A percentile compares a stretch with the other conserved stretches of the same genome.
phyloP scores from a whole-genome alignment of 37 sponge, comb jelly and placozoan genomes.

The Agelas oroides region DNA sequence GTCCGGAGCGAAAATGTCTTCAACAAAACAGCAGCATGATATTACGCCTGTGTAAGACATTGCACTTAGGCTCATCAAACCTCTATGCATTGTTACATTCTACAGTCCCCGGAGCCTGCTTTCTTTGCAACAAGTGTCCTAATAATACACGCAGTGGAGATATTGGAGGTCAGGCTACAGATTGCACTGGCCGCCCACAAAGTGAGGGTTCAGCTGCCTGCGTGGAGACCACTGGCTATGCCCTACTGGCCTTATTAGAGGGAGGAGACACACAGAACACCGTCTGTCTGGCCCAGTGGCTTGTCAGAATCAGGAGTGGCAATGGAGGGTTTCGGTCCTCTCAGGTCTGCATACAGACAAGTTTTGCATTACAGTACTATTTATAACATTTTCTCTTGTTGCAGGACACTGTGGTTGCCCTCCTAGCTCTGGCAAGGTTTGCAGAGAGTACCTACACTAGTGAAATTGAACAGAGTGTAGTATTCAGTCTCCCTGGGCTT shows the following conservation, averaged over 20 bases:
- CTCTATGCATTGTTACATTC: no score
- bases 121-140: constrained; percentile 55
- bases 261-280: constrained; percentile 16
- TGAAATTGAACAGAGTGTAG: constrained; percentile 28
- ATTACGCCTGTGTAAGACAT: no score
- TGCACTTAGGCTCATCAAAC: no score
- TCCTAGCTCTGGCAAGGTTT: constrained; percentile 43
- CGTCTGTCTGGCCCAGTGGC: constrained; percentile 67
- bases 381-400: no score
- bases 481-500: constrained; percentile 6
- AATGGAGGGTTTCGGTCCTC: constrained; percentile 53
- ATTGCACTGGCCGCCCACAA: constrained; percentile 17
- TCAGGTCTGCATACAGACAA: constrained; percentile 29
- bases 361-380: no score
- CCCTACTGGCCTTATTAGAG: constrained; percentile 56
- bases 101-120: constrained; percentile 57
- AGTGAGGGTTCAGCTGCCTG: constrained; percentile 53
- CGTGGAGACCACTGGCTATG: constrained; percentile 70
- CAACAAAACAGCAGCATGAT: no score
- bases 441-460: constrained; percentile 25
- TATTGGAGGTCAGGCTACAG: not conserved
- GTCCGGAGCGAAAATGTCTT: no score
- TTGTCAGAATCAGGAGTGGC: constrained; percentile 47
- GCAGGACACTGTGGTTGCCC: constrained; percentile 63
- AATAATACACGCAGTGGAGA: not conserved